These are phyloP conservation scores for Cyrtorhinus lividipennis DNA, from an alignment of 1,140 invertebrate species.

Conservation along the genomic window DNA sequence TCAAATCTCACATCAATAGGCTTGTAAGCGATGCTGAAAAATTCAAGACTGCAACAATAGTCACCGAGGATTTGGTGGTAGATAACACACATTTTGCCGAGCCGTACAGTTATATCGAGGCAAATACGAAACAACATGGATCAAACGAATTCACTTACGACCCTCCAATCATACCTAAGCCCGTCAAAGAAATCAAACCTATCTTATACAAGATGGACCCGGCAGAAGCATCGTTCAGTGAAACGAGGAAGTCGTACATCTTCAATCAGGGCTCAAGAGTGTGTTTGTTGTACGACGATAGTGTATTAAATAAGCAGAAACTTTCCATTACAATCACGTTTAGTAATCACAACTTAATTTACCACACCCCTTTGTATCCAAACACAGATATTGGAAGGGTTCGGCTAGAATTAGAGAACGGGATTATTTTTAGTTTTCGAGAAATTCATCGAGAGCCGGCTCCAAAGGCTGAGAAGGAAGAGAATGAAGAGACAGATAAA, in stretches of 20 bases:
- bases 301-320: background rate
- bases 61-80: background rate
- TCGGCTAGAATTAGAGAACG: background rate
- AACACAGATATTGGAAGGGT: background rate
- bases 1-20: background rate
- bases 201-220: background rate
- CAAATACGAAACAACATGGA: background rate
- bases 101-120: background rate
- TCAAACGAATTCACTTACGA: background rate
- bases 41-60: background rate
- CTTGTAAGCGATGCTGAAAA: background rate
- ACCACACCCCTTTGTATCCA: background rate
- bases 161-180: background rate
- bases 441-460: background rate
- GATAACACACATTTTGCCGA: background rate
- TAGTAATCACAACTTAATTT: background rate
- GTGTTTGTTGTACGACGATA: constrained; percentile 2
- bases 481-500: background rate
- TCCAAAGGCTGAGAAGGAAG: background rate
- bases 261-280: background rate
- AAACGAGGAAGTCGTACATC: background rate
- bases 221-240: background rate
- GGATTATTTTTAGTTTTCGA: background rate
- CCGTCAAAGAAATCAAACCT: background rate
- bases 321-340: background rate